Conservation (phyloP, 2,113 vertebrate species). For the Mormyrus lacerda region DNA sequence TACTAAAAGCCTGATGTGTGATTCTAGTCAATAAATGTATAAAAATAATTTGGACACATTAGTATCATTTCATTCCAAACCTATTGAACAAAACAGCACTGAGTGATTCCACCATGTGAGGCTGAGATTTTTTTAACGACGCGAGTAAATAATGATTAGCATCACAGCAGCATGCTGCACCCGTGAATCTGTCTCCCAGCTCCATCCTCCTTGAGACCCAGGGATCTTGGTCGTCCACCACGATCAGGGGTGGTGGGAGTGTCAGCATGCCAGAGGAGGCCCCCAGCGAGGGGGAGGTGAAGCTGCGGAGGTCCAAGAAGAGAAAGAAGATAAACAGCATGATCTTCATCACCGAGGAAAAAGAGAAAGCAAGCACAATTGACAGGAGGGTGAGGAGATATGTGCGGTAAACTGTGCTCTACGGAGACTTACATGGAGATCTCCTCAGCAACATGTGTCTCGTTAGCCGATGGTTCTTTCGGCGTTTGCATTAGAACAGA, state of each 20-base stretch:
- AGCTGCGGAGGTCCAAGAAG: conserved; percentile 79
- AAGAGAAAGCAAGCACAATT: conserved; percentile 48
- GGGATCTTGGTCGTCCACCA: conserved; percentile 37
- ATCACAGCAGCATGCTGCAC: neutral
- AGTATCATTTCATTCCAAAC: neutral
- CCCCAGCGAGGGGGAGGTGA: conserved; percentile 75
- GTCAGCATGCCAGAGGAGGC: conserved; percentile 47
- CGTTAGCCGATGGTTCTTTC: neutral
- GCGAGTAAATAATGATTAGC: neutral
- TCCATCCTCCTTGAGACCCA: conserved; percentile 40
- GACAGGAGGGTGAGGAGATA: conserved; percentile 55
- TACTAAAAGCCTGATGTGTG: neutral
- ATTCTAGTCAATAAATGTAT: neutral
- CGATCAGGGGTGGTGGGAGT: conserved; percentile 62
- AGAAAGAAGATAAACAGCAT: conserved; percentile 89
- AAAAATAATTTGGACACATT: neutral
- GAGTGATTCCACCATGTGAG: neutral
- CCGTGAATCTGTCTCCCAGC: conserved; percentile 44
- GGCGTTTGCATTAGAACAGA: neutral
- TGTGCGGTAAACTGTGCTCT: too few relatives aligned
- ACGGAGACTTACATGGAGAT: neutral
- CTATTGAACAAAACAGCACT: neutral
- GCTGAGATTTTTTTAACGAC: neutral
- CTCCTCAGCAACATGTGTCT: neutral
- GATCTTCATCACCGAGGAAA: conserved; percentile 84